Evolutionary conservation across 2,797 vertebrate species (phyloP).

Genomic region (Spheniscus humboldti): DNA sequence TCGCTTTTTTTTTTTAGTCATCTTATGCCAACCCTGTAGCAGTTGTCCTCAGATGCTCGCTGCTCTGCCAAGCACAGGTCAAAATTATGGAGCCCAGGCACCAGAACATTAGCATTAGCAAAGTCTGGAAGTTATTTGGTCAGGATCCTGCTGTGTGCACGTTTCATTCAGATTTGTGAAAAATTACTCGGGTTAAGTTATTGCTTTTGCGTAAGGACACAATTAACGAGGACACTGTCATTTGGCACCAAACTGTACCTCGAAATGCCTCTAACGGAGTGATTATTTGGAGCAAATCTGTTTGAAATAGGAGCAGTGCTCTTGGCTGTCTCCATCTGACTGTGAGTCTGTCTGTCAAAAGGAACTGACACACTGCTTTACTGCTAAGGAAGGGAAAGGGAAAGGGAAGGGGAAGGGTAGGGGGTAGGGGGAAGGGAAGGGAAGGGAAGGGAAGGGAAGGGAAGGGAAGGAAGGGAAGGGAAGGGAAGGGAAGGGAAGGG

Average conservation of each 20-base stretch:
- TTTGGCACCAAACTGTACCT: background rate
- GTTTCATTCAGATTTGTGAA: background rate
- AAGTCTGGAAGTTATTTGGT: slow-evolving; percentile 3
- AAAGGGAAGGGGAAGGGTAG: background rate
- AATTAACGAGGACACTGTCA: background rate
- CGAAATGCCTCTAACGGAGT: background rate
- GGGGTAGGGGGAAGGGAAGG: no score
- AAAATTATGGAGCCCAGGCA: background rate
- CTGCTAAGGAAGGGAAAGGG: background rate
- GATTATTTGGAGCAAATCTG: background rate
- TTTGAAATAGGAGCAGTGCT: background rate
- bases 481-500: no score
- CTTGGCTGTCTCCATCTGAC: background rate
- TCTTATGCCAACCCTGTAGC: background rate
- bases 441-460: no score
- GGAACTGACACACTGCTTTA: background rate
- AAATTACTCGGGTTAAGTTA: background rate
- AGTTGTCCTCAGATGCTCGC: background rate
- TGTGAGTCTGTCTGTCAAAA: background rate
- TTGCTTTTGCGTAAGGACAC: background rate
- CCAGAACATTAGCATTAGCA: background rate
- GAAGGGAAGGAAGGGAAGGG: no score
- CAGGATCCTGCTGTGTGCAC: background rate
- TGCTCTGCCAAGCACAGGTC: background rate
- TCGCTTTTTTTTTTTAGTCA: no score